Percentiles rank a stretch among this genome's conserved stretches.
Evolutionary conservation across 2,113 vertebrate species (phyloP).

Genomic region (Megalops atlanticus): DNA sequence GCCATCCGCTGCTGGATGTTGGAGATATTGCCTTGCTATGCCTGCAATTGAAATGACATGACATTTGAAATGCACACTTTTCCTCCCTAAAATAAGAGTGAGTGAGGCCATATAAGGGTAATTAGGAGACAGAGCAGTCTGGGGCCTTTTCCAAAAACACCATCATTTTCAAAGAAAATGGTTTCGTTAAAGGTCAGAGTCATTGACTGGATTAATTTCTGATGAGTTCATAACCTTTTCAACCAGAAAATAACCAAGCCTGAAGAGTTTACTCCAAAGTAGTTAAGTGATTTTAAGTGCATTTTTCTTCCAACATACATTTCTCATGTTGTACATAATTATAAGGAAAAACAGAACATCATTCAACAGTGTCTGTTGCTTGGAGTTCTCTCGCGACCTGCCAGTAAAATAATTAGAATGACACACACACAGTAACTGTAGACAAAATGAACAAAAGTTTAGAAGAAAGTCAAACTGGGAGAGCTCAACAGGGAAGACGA

Average conservation of each 20-base stretch:
- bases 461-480: not conserved
- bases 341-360: not conserved
- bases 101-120: not conserved
- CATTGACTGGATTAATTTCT: not conserved
- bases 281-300: too few relatives aligned
- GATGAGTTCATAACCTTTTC: constrained; percentile 1
- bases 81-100: not conserved
- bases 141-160: not conserved
- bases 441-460: not conserved
- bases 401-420: not conserved
- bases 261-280: not conserved
- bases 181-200: not conserved
- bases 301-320: not conserved
- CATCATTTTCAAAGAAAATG: not conserved
- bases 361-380: not conserved
- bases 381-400: not conserved
- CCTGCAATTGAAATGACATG: not conserved
- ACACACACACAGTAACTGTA: too few relatives aligned
- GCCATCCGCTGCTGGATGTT: not conserved
- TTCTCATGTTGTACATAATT: not conserved
- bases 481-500: not conserved
- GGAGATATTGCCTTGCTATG: not conserved
- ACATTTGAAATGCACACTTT: not conserved
- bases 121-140: constrained; percentile 3
- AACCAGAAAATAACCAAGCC: not conserved